phyloP scores from a whole-genome alignment of 2,797 vertebrate species.

The Florisuga fusca region DNA sequence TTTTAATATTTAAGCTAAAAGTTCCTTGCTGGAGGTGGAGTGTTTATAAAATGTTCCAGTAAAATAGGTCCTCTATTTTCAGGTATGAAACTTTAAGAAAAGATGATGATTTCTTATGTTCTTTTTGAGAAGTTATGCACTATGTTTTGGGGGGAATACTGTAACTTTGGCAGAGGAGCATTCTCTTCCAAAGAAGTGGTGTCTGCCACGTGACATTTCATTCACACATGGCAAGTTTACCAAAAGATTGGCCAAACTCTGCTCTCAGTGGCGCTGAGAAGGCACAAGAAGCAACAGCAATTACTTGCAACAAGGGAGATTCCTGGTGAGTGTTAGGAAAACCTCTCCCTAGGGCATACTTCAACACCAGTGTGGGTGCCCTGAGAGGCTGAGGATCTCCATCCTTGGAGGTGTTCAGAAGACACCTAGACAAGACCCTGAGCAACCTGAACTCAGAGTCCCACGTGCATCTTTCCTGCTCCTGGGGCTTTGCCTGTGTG shows the following conservation, averaged over 20 bases:
- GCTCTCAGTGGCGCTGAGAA: neutral
- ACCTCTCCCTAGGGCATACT: neutral
- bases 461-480: neutral
- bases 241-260: neutral
- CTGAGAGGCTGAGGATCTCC: rapidly evolving
- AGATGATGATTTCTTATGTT: neutral
- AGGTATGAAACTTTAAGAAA: neutral
- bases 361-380: neutral
- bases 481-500: neutral
- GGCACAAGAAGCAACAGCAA: neutral
- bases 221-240: neutral
- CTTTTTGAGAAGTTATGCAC: neutral
- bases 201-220: neutral
- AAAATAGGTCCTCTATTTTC: constrained; percentile 37
- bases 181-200: neutral
- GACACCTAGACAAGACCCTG: neutral
- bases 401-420: neutral
- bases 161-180: neutral
- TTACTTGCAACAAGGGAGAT: neutral
- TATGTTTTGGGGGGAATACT: neutral
- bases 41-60: constrained; percentile 46
- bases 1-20: constrained; percentile 55
- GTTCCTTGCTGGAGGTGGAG: constrained; percentile 26
- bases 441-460: neutral
- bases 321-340: neutral